Evolutionary conservation across 2,888 invertebrate genomes (phyloP).

Genomic region (Diloba caeruleocephala): DNA sequence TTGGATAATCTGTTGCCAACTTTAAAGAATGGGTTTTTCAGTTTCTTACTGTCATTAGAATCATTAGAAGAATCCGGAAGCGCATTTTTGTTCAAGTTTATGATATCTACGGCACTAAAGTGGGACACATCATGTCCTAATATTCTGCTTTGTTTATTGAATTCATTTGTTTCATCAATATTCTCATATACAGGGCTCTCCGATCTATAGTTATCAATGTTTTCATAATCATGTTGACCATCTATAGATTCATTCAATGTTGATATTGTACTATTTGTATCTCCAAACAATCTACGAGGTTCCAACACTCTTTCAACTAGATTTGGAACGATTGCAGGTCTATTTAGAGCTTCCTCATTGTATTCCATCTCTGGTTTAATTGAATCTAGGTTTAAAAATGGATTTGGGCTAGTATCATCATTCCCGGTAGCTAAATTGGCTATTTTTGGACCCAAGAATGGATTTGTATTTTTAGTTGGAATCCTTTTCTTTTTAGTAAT

Average conservation of each 20-base stretch:
- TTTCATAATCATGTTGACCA: slow-evolving; percentile 77
- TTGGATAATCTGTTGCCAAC: slow-evolving; percentile 80
- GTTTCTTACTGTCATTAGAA: slow-evolving; percentile 76
- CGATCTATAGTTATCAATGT: slow-evolving; percentile 74
- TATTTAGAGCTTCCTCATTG: slow-evolving; percentile 63
- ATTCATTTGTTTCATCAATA: slow-evolving; percentile 69
- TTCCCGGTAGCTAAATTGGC: slow-evolving; percentile 54
- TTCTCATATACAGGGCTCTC: slow-evolving; percentile 83
- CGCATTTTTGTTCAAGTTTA: slow-evolving; percentile 77
- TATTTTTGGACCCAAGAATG: slow-evolving; percentile 78
- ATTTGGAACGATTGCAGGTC: slow-evolving; percentile 47
- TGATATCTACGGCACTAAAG: slow-evolving; percentile 80
- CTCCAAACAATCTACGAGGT: slow-evolving; percentile 79
- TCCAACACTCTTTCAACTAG: slow-evolving; percentile 60
- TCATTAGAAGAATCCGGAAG: slow-evolving; percentile 72
- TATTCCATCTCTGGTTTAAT: slow-evolving; percentile 73
- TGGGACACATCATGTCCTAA: slow-evolving; percentile 83
- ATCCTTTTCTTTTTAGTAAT: slow-evolving; percentile 80
- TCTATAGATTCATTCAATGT: slow-evolving; percentile 79
- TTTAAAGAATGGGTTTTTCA: slow-evolving; percentile 76
- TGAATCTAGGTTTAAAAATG: slow-evolving; percentile 66
- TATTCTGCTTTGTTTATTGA: slow-evolving; percentile 86
- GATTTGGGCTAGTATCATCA: slow-evolving; percentile 62
- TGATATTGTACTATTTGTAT: slow-evolving; percentile 82
- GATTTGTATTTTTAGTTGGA: slow-evolving; percentile 78